These are phyloP conservation scores for Synanthedon myopaeformis DNA, from an alignment of 2,888 invertebrate genomes.

Conservation along the genomic window DNA sequence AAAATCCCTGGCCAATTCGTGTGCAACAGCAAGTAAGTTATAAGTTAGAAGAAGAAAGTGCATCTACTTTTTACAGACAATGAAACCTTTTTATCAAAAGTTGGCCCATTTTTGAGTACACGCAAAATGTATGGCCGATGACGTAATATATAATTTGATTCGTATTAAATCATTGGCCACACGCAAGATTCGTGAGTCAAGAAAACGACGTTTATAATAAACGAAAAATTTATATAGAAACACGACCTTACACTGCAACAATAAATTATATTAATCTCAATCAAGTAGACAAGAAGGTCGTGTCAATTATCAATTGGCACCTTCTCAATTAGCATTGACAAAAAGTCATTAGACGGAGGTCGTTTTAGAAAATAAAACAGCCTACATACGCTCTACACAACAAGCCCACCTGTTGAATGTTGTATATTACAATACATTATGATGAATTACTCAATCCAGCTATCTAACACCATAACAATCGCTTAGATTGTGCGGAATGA, in stretches of 20 bases:
- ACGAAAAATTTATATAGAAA: slow-evolving; percentile 3
- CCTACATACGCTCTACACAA: background rate
- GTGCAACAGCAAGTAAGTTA: too few relatives aligned
- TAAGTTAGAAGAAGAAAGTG: too few relatives aligned
- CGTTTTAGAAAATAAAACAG: slow-evolving; percentile 1
- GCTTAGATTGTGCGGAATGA: background rate
- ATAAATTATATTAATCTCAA: background rate
- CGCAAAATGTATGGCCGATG: too few relatives aligned
- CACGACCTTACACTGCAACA: background rate
- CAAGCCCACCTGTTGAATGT: background rate
- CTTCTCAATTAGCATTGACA: background rate
- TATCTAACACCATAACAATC: slow-evolving; percentile 5
- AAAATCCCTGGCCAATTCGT: too few relatives aligned
- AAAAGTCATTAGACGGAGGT: slow-evolving; percentile 1
- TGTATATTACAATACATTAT: slow-evolving; percentile 2
- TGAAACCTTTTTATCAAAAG: too few relatives aligned
- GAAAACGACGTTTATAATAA: slow-evolving; percentile 5
- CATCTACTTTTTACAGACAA: too few relatives aligned
- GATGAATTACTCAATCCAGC: slow-evolving; percentile 6
- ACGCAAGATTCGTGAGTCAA: too few relatives aligned
- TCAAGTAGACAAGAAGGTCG: slow-evolving; percentile 1
- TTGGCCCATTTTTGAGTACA: too few relatives aligned
- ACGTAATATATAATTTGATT: too few relatives aligned
- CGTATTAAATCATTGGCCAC: too few relatives aligned
- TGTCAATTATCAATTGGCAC: slow-evolving; percentile 3